A percentile compares a stretch with the other conserved stretches of the same genome.
These are phyloP conservation scores for Microdon myrmicae DNA, from an alignment of 2,888 invertebrate species.

Conservation along the genomic window DNA sequence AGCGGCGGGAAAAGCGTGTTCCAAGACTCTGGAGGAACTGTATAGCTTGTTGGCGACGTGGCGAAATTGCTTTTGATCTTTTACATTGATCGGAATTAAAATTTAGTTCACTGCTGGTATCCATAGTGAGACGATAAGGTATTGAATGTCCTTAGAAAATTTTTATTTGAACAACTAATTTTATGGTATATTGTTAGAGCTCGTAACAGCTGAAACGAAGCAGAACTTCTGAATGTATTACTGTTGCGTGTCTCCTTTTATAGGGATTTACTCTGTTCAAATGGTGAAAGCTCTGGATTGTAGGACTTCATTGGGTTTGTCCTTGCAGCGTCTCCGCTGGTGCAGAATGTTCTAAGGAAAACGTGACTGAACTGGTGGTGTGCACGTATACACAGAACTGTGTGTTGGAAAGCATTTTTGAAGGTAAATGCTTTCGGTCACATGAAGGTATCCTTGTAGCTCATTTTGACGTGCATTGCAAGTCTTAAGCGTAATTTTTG, in stretches of 20 bases:
- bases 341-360: constrained; percentile 13
- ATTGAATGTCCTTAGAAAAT: background rate
- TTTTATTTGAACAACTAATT: constrained; percentile 1
- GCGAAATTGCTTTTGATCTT: constrained; percentile 41
- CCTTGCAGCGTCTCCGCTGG: constrained; percentile 9
- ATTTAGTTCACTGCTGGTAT: constrained; percentile 36
- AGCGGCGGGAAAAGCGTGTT: constrained; percentile 40
- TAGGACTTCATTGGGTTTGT: constrained; percentile 24
- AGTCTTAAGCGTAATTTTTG: no score
- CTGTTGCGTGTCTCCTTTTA: constrained; percentile 31
- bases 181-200: constrained; percentile 9
- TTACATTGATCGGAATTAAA: constrained; percentile 35
- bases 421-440: no score
- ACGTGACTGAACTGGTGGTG: constrained; percentile 33
- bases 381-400: no score
- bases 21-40: constrained; percentile 49
- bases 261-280: constrained; percentile 14
- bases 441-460: no score
- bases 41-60: constrained; percentile 46
- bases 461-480: no score
- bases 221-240: constrained; percentile 33
- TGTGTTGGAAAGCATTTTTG: no score
- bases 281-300: constrained; percentile 21
- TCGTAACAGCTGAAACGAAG: constrained; percentile 22
- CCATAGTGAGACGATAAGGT: constrained; percentile 14